Conservation (phyloP, 2,113 vertebrate species). For the Mastomys coucha region DNA sequence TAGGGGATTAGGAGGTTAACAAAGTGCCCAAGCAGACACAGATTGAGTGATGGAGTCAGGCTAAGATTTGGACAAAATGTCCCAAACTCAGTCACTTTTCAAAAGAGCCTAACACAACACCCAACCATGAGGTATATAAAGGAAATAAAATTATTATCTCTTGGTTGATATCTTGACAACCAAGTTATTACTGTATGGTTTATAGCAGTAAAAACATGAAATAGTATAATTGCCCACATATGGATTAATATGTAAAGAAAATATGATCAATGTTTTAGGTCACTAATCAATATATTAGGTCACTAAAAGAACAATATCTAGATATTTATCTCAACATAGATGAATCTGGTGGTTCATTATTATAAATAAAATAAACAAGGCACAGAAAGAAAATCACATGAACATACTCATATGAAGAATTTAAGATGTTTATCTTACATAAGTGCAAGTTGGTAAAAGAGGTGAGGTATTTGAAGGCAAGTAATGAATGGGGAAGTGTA, state of each 20-base stretch:
- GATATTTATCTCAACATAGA: not conserved
- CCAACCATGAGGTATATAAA: not conserved
- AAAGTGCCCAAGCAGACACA: not conserved
- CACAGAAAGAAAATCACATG: not conserved
- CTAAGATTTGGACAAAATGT: not conserved
- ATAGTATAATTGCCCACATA: not conserved
- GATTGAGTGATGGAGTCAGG: not conserved
- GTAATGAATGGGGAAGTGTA: not conserved
- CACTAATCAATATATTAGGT: not conserved
- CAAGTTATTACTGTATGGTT: not conserved
- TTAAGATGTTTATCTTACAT: not conserved
- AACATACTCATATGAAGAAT: not conserved
- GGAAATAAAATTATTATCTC: not conserved
- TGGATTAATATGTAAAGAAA: not conserved
- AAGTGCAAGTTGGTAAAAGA: not conserved
- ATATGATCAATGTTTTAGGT: not conserved
- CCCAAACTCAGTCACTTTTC: not conserved
- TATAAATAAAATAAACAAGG: not conserved
- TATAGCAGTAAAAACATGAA: not conserved
- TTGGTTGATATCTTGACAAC: not conserved
- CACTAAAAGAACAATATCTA: not conserved
- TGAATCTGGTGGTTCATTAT: no score
- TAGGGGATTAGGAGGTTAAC: not conserved
- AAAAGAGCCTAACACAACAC: not conserved
- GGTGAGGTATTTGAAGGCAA: not conserved